These are phyloP conservation scores for Empidonax alnorum DNA, from an alignment of 2,113 vertebrate genomes.

Conservation along the genomic window DNA sequence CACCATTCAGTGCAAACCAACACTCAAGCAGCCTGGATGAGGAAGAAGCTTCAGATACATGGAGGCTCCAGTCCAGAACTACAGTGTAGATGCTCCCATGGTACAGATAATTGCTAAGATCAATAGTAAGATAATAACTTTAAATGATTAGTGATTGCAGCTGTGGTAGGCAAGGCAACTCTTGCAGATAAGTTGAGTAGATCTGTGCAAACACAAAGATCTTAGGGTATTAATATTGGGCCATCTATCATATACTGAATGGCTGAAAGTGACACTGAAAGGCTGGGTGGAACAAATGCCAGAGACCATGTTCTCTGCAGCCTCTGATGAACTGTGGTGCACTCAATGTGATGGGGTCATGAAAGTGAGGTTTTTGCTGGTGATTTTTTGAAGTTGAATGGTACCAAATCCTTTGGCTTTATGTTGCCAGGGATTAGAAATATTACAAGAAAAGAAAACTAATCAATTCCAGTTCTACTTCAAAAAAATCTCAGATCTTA, in stretches of 20 bases:
- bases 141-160: neutral
- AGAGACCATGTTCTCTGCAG: neutral
- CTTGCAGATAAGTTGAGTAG: neutral
- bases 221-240: too few species aligned
- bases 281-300: neutral
- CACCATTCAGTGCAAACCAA: neutral
- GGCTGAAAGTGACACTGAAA: neutral
- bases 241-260: neutral
- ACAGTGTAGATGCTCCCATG: neutral
- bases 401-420: neutral
- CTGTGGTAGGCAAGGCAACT: neutral
- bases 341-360: neutral
- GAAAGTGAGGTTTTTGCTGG: neutral
- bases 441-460: neutral
- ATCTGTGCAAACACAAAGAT: neutral
- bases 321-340: neutral
- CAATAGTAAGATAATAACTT: neutral
- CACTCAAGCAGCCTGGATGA: neutral
- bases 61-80: neutral
- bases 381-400: neutral
- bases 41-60: neutral
- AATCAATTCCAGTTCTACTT: neutral
- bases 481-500: neutral
- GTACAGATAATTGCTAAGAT: neutral
- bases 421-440: accelerated